Conservation (phyloP, 2,888 invertebrate genomes). For the Pycnomerus fuliginosus region DNA sequence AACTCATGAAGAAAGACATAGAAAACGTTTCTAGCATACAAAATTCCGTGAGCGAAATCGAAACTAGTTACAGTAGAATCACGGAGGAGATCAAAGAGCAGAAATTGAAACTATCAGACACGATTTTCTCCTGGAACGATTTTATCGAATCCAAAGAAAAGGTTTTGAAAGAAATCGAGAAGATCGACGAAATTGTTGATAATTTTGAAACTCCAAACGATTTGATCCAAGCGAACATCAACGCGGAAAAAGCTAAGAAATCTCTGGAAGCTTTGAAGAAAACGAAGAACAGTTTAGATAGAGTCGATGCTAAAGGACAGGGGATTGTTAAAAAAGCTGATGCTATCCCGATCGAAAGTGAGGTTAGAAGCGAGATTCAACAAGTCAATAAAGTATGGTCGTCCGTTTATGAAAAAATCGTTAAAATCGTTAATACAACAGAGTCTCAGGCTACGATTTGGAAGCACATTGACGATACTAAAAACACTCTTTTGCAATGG, state of each 20-base stretch:
- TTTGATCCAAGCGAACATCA: conserved; percentile 68
- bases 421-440: conserved; percentile 73
- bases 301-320: conserved; percentile 74
- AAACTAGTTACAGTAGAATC: conserved; percentile 78
- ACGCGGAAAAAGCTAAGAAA: conserved; percentile 74
- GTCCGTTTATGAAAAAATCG: conserved; percentile 67
- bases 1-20: conserved; percentile 79
- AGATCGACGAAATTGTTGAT: conserved; percentile 66
- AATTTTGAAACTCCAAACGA: conserved; percentile 70
- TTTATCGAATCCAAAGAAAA: conserved; percentile 72
- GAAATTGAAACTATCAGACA: conserved; percentile 70
- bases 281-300: conserved; percentile 73
- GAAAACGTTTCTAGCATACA: conserved; percentile 78
- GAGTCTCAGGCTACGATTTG: conserved; percentile 91
- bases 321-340: conserved; percentile 70
- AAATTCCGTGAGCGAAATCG: conserved; percentile 73
- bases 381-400: conserved; percentile 69
- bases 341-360: conserved; percentile 64
- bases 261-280: conserved; percentile 73
- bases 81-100: conserved; percentile 73
- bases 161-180: conserved; percentile 68
- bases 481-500: conserved; percentile 83
- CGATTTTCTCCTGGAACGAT: conserved; percentile 73
- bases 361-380: conserved; percentile 62
- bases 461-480: conserved; percentile 87